Percentiles rank a stretch among this genome's conserved stretches.
These are phyloP conservation scores for Anser brachyrhynchus DNA, from an alignment of 2,113 vertebrate species.

Conservation along the genomic window DNA sequence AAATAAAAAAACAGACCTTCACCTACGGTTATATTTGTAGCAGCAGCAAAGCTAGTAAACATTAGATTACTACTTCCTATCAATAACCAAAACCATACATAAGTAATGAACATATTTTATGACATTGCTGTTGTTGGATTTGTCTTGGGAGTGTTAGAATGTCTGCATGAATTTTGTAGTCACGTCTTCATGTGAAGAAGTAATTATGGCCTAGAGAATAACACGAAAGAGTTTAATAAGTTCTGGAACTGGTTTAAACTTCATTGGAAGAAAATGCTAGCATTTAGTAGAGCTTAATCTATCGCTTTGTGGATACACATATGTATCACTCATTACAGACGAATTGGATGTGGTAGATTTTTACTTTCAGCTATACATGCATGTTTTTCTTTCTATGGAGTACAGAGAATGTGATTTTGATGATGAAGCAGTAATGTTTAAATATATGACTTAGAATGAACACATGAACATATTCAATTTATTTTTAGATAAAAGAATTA, in stretches of 20 bases:
- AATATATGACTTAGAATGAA: neutral
- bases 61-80: neutral
- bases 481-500: neutral
- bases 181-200: slow-evolving; percentile 8
- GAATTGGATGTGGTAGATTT: neutral
- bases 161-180: slow-evolving; percentile 30
- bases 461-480: neutral
- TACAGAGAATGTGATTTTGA: neutral
- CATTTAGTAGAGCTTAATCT: neutral
- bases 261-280: neutral
- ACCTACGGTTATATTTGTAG: neutral
- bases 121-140: slow-evolving; percentile 3
- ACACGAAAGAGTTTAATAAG: neutral
- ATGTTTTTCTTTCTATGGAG: neutral
- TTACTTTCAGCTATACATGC: neutral
- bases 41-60: neutral
- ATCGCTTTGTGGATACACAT: neutral
- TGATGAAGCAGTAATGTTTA: neutral
- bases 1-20: neutral
- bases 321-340: neutral
- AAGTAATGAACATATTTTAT: slow-evolving; percentile 55
- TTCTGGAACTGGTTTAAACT: neutral
- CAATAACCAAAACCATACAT: neutral
- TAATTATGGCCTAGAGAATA: slow-evolving; percentile 9
- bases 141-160: neutral